Evolutionary conservation across 2,888 invertebrate species (phyloP).

Genomic region (Allolobophora icterica): DNA sequence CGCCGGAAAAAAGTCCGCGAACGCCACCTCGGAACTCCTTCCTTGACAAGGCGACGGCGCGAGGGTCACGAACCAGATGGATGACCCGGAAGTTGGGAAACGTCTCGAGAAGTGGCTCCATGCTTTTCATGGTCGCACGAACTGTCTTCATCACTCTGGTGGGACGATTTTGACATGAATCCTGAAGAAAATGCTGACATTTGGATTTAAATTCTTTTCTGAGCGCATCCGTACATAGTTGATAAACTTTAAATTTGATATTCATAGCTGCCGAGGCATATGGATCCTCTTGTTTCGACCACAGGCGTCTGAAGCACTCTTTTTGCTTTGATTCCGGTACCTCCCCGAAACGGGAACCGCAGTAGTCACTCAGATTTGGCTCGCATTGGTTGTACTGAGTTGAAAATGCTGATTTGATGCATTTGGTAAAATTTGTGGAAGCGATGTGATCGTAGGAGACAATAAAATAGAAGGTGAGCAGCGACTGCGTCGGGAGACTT

Average conservation of each 20-base stretch:
- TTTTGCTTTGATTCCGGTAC: neutral
- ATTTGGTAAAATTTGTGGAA: neutral
- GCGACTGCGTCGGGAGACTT: neutral
- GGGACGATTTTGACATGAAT: conserved; percentile 14
- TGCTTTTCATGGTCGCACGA: conserved; percentile 38
- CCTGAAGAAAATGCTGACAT: conserved; percentile 3
- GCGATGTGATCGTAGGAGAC: neutral
- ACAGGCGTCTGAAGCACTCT: neutral
- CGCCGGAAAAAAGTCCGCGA: conserved; percentile 30
- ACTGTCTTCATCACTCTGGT: conserved; percentile 39
- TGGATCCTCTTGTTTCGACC: neutral
- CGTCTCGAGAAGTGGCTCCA: conserved; percentile 20
- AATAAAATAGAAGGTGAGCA: neutral
- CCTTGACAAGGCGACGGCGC: conserved; percentile 39
- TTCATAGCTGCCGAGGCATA: neutral
- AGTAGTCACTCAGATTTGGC: neutral
- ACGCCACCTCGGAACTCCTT: conserved; percentile 21
- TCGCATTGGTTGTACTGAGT: neutral
- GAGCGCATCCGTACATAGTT: neutral
- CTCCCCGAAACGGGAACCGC: neutral
- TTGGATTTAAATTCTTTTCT: neutral
- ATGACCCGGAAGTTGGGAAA: conserved; percentile 35
- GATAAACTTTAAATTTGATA: neutral
- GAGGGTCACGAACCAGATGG: conserved; percentile 43
- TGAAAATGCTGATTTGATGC: neutral